Evolutionary conservation across 1,140 invertebrate genomes (phyloP), one percentile per base, ranked within the genome.

Genomic region (Sinonovacula constricta): DNA sequence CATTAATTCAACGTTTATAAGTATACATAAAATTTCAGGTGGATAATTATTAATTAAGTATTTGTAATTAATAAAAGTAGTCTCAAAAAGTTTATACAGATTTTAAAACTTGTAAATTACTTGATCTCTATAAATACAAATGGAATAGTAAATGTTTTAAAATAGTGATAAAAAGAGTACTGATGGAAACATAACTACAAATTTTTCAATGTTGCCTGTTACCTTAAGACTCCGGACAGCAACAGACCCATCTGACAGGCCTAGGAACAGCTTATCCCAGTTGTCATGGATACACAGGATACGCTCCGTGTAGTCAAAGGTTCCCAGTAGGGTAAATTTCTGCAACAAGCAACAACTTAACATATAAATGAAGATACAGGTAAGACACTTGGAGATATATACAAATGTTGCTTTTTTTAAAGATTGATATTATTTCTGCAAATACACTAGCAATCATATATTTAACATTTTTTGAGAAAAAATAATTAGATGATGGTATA

Each of bases 221-320:
- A 78, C 75, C 75, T 78, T 78, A 0, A 78, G 26, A 62, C 65
- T 69, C 62, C 75, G 49, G 10, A 68, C 57, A 26, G 75, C 60
- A 10, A 78, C 56, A 33, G 14, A 28, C 18, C 75, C 75, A 53
- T 78, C 66, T 22, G 56, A 69, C 31, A 63, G 22, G 24, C 65
- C 75, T 24, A 63, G 31, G 56, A 69, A 78, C 3, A 78, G 45
- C 24, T 66, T n/a, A 3, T 54, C 75, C 75, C 75, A 78, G 39
- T 78, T 78, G 28, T 68, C 54, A 39, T 78, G 75, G 7, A 78
- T 24, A 63, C 75, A 69, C 15, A 45, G 60, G 0, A 78, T 39
- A 15, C 67, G 65, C 5, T 68, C 66, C 4, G n/a, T 31, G 34
- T 78, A 78, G 56, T 78, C 75, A 60, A 34, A 39, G 14, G 56